Base-by-base conservation (phyloP, 2,888 invertebrate species). In the Dilophus febrilis region DNA sequence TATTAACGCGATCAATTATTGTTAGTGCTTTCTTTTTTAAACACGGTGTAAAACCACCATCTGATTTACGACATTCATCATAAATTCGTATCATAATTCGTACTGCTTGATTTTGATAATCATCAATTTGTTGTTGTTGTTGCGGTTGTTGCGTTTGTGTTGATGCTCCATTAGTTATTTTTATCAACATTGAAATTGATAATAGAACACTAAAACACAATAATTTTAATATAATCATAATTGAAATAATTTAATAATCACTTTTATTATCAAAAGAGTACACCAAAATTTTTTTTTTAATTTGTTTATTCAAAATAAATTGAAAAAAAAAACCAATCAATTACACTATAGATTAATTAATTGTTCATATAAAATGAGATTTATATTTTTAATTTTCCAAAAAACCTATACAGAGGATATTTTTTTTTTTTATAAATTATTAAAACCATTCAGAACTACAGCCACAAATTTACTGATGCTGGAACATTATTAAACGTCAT, bases 11-110 rank as follows among this genome's bases (percentile, higher is more conserved):
- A 52, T 84, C 84, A 47, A 85, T 73, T 56, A 84, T 83, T 2
- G 79, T 64, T 42, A 84, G 74, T 1, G 83, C 83, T 54, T 83
- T 84, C 59, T 80, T 82, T 65, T 85, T 84, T 38, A 85, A 62
- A 55, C 85, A 85, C 18, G 77, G 76, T 39, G 77, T 64, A 39
- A 84, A 65, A 36, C 77, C 81, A 43, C 65, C 62, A 43, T 76
- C 77, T 2, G 74, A 61, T 46, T 71, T 70, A 45, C 72, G 71
- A 53, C 85, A 85, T 50, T 85, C 85, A 49, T 84, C 83, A 57
- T 83, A 85, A 46, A 85, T 68, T 51, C 75, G 74, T 51, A 74
- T 64, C 5, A 77, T 59, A 35, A 77, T 71, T 44, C 74, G 70
- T 49, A 80, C 65, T 42, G 82, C 77, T 42, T 74, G 60, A 48